Evolutionary conservation across 2,797 vertebrate genomes (phyloP), one percentile per base, ranked within the genome.

Genomic region (Podarcis lilfordi): DNA sequence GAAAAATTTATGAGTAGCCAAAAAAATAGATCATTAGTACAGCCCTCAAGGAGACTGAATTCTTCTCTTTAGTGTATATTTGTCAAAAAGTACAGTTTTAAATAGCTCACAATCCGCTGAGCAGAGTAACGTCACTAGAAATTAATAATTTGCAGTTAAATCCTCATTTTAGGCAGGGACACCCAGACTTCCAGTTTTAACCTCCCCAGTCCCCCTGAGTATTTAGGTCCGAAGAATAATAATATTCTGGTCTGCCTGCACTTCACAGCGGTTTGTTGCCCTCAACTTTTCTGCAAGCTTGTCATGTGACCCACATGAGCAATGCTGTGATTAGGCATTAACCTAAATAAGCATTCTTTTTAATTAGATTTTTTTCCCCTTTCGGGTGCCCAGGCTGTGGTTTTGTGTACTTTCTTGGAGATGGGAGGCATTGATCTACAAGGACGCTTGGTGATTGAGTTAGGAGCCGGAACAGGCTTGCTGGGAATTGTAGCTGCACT

Each of bases 391-490:
- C 94, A 99, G 99, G 99, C 99, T 0, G 96, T 99, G 1, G 98
- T 99, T 75, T 95, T 99, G 92, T 98, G 98, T 71, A 93, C 98
- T 86, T 99, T 98, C 79, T 95, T 99, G 97, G 99, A 99, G 96
- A 94, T 97, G 91, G 98, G 97, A n/a, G 91, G 93, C 8, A 91
- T 98, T 92, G 96, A 98, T 84, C 89, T 99, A 35, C 94, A 95
- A 90, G 98, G 97, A 82, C 97, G 95, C 88, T 91, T 89, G 78
- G 97, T 94, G 0, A 97, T 99, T 84, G 99, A 99, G 92, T 96
- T 99, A 90, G 99, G 99, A 84, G 99, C 99, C 23, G 99, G 99
- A n/a, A 99, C 99, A 0, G 99, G 99, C 88, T 95, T 99, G 90
- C 98, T 99, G 90, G 98, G 99, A 93, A 99, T 99, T 68, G 98